Conservation (phyloP, 2,888 invertebrate species). For the Himalopsyche japonica region DNA sequence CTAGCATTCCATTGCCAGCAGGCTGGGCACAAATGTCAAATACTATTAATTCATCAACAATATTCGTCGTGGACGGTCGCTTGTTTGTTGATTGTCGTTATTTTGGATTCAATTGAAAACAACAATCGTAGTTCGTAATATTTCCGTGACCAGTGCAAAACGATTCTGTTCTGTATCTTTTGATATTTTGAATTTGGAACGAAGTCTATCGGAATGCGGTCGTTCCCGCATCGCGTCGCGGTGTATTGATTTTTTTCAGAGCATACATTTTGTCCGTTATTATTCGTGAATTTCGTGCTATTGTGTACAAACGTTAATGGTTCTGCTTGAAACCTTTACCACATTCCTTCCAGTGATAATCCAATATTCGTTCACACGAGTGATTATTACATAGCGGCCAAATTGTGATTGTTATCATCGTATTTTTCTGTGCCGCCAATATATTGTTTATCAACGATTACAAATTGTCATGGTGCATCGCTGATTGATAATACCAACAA, state of each 20-base stretch:
- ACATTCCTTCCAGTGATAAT: conserved; percentile 16
- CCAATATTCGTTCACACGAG: neutral
- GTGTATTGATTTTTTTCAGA: conserved; percentile 35
- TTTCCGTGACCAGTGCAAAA: conserved; percentile 7
- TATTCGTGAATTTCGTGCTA: conserved; percentile 14
- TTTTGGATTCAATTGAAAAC: conserved; percentile 5
- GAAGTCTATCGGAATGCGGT: conserved; percentile 30
- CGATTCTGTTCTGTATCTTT: conserved; percentile 3
- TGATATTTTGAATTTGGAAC: conserved; percentile 16
- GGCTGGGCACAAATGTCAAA: conserved; percentile 76
- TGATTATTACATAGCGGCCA: neutral
- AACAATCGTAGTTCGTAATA: conserved; percentile 2
- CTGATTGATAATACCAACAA: neutral
- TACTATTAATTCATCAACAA: conserved; percentile 61
- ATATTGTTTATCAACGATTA: conserved; percentile 18
- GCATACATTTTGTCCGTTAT: conserved; percentile 20
- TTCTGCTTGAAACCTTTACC: neutral
- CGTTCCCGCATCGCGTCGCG: conserved; percentile 24
- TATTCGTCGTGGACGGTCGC: conserved; percentile 27
- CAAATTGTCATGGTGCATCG: conserved; percentile 19
- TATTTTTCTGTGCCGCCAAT: conserved; percentile 5
- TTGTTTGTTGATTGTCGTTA: conserved; percentile 1
- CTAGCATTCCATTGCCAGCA: conserved; percentile 66
- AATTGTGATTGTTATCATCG: conserved; percentile 4
- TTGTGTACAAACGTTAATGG: conserved; percentile 9